Evolutionary conservation across 2,113 vertebrate genomes (phyloP).

Genomic region (Salvelinus alpinus): DNA sequence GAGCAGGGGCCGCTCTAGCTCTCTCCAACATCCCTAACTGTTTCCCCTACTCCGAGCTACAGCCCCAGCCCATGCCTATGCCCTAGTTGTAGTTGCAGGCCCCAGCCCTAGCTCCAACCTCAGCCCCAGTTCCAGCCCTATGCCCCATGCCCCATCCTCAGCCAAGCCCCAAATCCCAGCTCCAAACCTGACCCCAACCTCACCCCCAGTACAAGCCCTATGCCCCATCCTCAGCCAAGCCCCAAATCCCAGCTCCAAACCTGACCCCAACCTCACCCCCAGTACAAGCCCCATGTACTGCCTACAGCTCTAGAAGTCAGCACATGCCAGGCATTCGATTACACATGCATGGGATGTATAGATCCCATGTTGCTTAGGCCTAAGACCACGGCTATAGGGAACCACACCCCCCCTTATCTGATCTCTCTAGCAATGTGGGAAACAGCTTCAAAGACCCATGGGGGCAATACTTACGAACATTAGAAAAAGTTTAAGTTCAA

Average conservation of each 20-base stretch:
- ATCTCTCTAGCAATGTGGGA: no score
- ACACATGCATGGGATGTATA: conserved; percentile 67
- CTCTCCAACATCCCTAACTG: not conserved
- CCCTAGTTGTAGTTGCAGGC: not conserved
- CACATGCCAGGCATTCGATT: conserved; percentile 63
- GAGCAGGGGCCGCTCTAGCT: not conserved
- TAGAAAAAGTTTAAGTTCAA: no score
- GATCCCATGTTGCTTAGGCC: conserved; percentile 50
- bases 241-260: conserved; percentile 36
- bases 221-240: conserved; percentile 21
- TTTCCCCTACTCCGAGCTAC: conserved; percentile 1
- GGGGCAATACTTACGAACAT: no score
- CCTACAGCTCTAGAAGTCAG: conserved; percentile 54
- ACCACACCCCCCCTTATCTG: not conserved
- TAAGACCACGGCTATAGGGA: conserved; percentile 29
- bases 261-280: no score
- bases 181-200: no score
- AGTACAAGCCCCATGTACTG: conserved; percentile 7
- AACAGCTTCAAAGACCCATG: not conserved
- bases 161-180: no score
- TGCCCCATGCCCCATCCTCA: no score
- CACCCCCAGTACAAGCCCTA: no score
- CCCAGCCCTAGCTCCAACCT: not conserved
- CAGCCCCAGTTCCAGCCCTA: not conserved
- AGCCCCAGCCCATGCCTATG: conserved; percentile 19